phyloP scores from a whole-genome alignment of 2,888 invertebrate species.

The Leucozona laternaria region DNA sequence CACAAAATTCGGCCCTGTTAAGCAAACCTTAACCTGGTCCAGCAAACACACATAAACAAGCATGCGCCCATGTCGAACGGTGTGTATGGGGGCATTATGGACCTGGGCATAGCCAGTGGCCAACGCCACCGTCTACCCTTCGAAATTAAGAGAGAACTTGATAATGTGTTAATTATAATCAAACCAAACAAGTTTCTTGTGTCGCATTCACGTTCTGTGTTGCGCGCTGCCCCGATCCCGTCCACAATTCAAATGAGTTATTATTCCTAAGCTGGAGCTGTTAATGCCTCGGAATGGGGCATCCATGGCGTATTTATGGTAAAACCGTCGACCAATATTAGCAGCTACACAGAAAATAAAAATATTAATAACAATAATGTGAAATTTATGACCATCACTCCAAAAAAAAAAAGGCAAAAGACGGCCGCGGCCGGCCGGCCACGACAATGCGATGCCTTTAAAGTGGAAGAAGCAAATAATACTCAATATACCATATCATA shows the following conservation, averaged over 20 bases:
- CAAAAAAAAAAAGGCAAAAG: conserved; percentile 1
- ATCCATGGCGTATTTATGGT: conserved; percentile 71
- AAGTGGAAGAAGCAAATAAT: conserved; percentile 35
- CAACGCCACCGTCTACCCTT: conserved; percentile 54
- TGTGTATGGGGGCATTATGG: conserved; percentile 50
- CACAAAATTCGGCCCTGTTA: neutral
- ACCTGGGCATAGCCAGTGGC: conserved; percentile 54
- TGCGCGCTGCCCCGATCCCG: conserved; percentile 35
- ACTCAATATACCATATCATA: neutral
- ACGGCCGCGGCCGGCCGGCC: conserved; percentile 21
- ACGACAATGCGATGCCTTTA: conserved; percentile 44
- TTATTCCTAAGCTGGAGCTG: conserved; percentile 73
- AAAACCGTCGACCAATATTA: conserved; percentile 73
- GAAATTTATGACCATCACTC: conserved; percentile 64
- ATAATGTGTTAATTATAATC: conserved; percentile 76
- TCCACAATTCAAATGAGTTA: conserved; percentile 73
- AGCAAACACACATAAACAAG: conserved; percentile 25
- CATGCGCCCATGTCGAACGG: conserved; percentile 7
- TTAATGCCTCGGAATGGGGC: conserved; percentile 72
- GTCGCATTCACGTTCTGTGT: conserved; percentile 55
- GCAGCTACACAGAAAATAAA: conserved; percentile 75
- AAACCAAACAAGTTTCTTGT: conserved; percentile 75
- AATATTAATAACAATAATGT: conserved; percentile 75
- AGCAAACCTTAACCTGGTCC: conserved; percentile 13
- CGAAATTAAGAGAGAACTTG: conserved; percentile 73